A percentile compares a stretch with the other conserved stretches of the same genome.
Conservation (phyloP, 2,113 vertebrate genomes). For the Passer montanus region DNA sequence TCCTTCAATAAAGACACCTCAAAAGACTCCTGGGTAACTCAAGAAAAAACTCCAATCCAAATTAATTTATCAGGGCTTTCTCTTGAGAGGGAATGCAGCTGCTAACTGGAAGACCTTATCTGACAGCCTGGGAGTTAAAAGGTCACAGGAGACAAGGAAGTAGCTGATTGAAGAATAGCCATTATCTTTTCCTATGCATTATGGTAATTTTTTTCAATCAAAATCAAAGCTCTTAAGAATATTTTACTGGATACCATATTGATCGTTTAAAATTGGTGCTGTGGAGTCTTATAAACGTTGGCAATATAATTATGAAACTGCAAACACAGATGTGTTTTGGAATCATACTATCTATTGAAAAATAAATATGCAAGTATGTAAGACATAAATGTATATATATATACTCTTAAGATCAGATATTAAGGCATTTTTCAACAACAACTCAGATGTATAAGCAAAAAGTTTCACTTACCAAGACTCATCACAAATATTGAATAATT, state of each 20-base stretch:
- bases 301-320: neutral
- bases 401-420: neutral
- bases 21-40: neutral
- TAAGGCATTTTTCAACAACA: neutral
- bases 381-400: neutral
- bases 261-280: neutral
- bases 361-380: neutral
- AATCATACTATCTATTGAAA: neutral
- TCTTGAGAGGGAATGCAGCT: conserved; percentile 10
- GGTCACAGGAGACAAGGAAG: neutral
- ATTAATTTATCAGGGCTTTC: conserved; percentile 1
- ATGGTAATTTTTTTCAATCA: neutral
- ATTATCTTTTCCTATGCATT: neutral
- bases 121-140: conserved; percentile 3
- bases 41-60: neutral
- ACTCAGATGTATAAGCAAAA: neutral
- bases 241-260: neutral
- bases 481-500: neutral
- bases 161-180: neutral
- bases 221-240: neutral
- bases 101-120: neutral
- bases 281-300: neutral
- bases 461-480: neutral
- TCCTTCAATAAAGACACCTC: neutral
- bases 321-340: neutral